Evolutionary conservation across 2,888 invertebrate genomes (phyloP).

Genomic region (Dicranocentrus wangi): DNA sequence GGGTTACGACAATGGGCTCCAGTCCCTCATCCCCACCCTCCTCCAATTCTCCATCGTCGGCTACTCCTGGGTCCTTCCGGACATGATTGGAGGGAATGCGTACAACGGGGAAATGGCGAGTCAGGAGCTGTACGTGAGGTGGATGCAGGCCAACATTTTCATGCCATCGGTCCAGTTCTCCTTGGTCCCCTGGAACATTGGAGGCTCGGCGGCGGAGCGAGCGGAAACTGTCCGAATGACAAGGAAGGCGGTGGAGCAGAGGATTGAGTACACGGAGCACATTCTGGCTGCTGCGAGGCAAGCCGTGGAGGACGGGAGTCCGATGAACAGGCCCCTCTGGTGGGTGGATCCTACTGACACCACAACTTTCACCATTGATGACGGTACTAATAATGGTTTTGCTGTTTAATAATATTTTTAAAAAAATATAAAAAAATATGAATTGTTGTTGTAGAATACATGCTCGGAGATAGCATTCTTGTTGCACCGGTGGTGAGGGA

Average conservation of each 20-base stretch:
- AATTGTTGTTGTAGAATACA: slow-evolving; percentile 79
- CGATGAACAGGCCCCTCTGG: slow-evolving; percentile 89
- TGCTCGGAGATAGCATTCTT: slow-evolving; percentile 85
- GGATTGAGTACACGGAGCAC: slow-evolving; percentile 38
- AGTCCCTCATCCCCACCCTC: slow-evolving; percentile 76
- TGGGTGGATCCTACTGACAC: slow-evolving; percentile 84
- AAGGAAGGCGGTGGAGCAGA: neutral
- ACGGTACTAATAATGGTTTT: slow-evolving; percentile 74
- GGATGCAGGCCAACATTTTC: slow-evolving; percentile 86
- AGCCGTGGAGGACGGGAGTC: slow-evolving; percentile 80
- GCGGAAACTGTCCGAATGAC: too few species aligned
- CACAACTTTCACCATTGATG: slow-evolving; percentile 77
- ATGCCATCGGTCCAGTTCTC: slow-evolving; percentile 88
- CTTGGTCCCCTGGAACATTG: slow-evolving; percentile 87
- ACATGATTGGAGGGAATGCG: slow-evolving; percentile 77
- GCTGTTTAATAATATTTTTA: neutral
- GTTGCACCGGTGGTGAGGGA: slow-evolving; percentile 85
- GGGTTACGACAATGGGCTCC: slow-evolving; percentile 75
- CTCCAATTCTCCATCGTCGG: slow-evolving; percentile 78
- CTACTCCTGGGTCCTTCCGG: slow-evolving; percentile 81
- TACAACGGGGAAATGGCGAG: slow-evolving; percentile 75
- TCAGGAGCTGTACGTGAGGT: slow-evolving; percentile 83
- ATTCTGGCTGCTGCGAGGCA: slow-evolving; percentile 79
- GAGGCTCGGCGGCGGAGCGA: too few species aligned
- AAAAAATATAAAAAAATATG: neutral